phyloP scores from a whole-genome alignment of 2,113 vertebrate genomes.

The Pachypanchax playfairii region DNA sequence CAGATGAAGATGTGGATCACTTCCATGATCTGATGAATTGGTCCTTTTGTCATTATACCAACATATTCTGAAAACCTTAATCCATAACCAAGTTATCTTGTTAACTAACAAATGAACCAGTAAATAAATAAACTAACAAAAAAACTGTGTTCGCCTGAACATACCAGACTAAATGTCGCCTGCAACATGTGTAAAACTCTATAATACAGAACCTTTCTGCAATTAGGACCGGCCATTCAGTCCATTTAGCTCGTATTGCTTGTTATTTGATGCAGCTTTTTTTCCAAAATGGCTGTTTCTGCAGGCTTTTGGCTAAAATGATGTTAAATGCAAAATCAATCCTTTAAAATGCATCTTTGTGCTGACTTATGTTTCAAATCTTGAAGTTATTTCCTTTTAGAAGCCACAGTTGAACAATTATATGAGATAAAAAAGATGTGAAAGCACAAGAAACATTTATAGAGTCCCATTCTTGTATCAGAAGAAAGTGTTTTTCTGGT shows the following conservation, averaged over 20 bases:
- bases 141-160: too few relatives aligned
- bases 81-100: too few relatives aligned
- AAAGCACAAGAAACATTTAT: background rate
- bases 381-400: background rate
- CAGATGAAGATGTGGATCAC: too few relatives aligned
- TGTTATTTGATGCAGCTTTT: conserved; percentile 8
- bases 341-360: background rate
- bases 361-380: background rate
- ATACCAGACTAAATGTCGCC: background rate
- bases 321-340: conserved; percentile 17
- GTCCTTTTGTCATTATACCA: too few relatives aligned
- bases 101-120: background rate
- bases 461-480: background rate
- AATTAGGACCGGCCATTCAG: conserved; percentile 20
- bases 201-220: conserved; percentile 14
- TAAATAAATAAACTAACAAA: too few relatives aligned
- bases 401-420: conserved; percentile 1
- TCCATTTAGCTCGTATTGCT: conserved; percentile 21
- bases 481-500: background rate
- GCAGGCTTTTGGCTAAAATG: conserved; percentile 4
- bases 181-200: conserved; percentile 1
- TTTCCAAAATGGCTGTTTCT: background rate
- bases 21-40: too few relatives aligned
- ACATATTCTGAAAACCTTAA: too few relatives aligned
- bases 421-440: background rate